phyloP scores from a whole-genome alignment of 2,113 vertebrate genomes.

The Anarrhichthys ocellatus region DNA sequence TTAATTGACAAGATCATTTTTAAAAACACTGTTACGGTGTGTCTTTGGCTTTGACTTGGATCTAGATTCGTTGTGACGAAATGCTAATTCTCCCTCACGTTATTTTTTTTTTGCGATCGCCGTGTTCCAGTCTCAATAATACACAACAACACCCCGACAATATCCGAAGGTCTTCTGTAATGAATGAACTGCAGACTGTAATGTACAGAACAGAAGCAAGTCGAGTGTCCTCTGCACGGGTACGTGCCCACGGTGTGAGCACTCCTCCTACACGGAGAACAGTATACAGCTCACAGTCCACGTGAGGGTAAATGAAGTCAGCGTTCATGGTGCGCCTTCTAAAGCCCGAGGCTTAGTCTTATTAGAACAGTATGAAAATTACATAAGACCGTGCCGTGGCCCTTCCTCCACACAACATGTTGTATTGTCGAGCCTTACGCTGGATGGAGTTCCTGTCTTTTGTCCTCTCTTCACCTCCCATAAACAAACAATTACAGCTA shows the following conservation, averaged over 20 bases:
- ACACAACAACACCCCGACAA: constrained; percentile 9
- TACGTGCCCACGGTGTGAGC: constrained; percentile 14
- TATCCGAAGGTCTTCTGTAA: constrained; percentile 27
- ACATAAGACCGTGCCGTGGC: neutral
- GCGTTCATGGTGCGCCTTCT: neutral
- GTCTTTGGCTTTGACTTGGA: constrained; percentile 53
- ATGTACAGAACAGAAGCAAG: neutral
- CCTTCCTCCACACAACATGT: neutral
- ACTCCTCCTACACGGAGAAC: constrained; percentile 28
- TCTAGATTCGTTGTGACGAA: constrained; percentile 21
- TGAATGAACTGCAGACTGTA: constrained; percentile 42
- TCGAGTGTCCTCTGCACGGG: constrained; percentile 4
- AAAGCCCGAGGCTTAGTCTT: constrained; percentile 3
- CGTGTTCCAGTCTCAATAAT: constrained; percentile 39
- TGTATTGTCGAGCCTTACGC: neutral
- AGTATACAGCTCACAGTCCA: constrained; percentile 24
- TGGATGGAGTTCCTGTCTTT: constrained; percentile 9
- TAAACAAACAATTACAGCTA: constrained; percentile 23
- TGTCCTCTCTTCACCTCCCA: constrained; percentile 28
- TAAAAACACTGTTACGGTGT: neutral
- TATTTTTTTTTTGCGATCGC: neutral
- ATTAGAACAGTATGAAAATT: constrained; percentile 23
- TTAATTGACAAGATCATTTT: neutral
- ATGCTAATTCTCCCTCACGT: constrained; percentile 25
- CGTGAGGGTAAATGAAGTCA: constrained; percentile 41